These are phyloP conservation scores for Eugnorisma glareosa DNA, from an alignment of 2,888 invertebrate genomes.

Conservation along the genomic window DNA sequence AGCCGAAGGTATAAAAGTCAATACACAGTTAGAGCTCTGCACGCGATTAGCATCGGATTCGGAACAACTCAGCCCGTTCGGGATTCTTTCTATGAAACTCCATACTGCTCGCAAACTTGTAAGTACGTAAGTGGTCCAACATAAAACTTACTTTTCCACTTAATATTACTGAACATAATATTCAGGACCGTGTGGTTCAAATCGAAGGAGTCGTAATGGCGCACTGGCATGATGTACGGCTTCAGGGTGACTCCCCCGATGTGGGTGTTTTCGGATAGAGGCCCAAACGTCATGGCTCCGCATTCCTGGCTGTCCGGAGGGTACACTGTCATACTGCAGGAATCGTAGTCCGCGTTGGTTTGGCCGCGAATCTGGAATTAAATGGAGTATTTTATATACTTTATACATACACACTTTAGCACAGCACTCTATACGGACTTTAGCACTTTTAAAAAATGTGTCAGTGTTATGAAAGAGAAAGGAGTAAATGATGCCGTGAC, in stretches of 20 bases:
- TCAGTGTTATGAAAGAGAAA: no score
- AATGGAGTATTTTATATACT: constrained; percentile 3
- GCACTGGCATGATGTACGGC: constrained; percentile 77
- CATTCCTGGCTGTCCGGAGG: constrained; percentile 82
- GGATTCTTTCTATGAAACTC: neutral
- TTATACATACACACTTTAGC: no score
- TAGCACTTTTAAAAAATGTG: neutral
- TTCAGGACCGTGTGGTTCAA: constrained; percentile 84
- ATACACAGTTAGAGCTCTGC: no score
- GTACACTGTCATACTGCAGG: constrained; percentile 82
- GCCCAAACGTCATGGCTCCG: constrained; percentile 81
- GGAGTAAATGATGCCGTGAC: no score
- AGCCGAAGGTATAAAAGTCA: neutral
- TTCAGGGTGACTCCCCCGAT: constrained; percentile 85
- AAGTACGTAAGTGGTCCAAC: neutral
- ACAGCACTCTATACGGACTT: no score
- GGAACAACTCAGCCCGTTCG: neutral
- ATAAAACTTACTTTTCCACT: constrained; percentile 86
- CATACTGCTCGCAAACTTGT: neutral
- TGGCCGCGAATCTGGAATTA: constrained; percentile 78
- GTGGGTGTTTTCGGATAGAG: constrained; percentile 78
- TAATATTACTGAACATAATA: constrained; percentile 87
- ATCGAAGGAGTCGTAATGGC: constrained; percentile 52
- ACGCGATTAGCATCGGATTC: neutral
- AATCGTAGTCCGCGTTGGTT: constrained; percentile 73